Evolutionary conservation across 2,113 vertebrate genomes (phyloP).

Genomic region (Eubucco bourcierii): DNA sequence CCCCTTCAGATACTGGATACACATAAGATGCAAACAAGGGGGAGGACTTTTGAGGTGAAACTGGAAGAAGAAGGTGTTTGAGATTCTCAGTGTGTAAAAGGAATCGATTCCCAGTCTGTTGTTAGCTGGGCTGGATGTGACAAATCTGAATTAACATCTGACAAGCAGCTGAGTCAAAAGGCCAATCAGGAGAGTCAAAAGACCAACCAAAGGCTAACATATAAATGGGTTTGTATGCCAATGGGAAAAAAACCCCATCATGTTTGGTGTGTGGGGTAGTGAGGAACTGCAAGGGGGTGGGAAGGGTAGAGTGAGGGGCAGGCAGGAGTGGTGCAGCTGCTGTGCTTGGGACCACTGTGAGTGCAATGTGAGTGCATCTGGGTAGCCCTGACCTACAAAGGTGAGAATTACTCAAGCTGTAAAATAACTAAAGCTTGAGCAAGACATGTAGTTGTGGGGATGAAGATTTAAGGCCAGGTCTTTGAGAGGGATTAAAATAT

Average conservation of each 20-base stretch:
- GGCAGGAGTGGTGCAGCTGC: neutral
- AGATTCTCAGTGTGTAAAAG: neutral
- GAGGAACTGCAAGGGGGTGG: neutral
- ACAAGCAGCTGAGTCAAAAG: neutral
- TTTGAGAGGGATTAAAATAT: neutral
- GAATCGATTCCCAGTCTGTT: neutral
- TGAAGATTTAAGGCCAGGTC: neutral
- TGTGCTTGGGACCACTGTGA: neutral
- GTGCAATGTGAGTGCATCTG: accelerated
- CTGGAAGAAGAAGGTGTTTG: neutral
- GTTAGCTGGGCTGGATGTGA: neutral
- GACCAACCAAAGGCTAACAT: neutral
- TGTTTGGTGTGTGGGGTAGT: neutral
- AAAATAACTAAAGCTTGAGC: neutral
- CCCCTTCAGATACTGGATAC: neutral
- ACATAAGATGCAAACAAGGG: neutral
- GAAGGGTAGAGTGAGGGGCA: neutral
- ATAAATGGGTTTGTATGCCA: neutral
- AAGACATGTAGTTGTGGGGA: neutral
- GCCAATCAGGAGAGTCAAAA: conserved; percentile 8
- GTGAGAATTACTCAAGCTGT: neutral
- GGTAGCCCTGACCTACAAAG: neutral
- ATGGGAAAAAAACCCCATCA: neutral
- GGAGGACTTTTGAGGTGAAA: neutral
- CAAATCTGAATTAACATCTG: neutral